phyloP scores from a whole-genome alignment of 2,888 invertebrate genomes.

The Calliphora vomitoria region DNA sequence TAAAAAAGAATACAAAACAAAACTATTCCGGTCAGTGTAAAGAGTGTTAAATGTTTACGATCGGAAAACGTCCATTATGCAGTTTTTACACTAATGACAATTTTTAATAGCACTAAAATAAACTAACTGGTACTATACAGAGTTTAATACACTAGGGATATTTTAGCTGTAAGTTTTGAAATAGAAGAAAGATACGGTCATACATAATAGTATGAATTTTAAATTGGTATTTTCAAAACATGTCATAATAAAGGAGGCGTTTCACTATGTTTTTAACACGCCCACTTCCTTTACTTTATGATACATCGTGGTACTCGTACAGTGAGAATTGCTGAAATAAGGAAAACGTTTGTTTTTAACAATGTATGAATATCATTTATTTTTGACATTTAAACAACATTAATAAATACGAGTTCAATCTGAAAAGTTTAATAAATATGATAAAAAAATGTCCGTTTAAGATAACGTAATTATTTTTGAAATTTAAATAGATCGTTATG shows the following conservation, averaged over 20 bases:
- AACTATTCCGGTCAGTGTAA: conserved; percentile 57
- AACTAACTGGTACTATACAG: not conserved
- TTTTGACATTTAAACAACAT: no score
- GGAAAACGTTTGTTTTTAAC: not conserved
- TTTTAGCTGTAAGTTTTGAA: conserved; percentile 31
- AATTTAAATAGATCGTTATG: no score
- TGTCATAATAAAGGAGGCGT: conserved; percentile 43
- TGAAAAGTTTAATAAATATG: no score
- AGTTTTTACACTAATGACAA: conserved; percentile 52
- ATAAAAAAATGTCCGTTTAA: no score
- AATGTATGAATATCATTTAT: no score
- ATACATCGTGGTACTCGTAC: not conserved
- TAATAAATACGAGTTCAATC: no score
- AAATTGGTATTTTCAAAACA: conserved; percentile 7
- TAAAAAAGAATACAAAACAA: not conserved
- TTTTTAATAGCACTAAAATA: conserved; percentile 34
- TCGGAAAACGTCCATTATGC: conserved; percentile 63
- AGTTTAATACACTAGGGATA: conserved; percentile 3
- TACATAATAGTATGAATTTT: not conserved
- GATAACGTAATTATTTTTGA: no score
- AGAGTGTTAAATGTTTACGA: conserved; percentile 64
- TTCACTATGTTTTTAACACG: conserved; percentile 24
- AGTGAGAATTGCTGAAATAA: not conserved
- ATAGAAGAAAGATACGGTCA: conserved; percentile 1
- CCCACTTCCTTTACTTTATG: conserved; percentile 33